phyloP scores from a whole-genome alignment of 2,888 invertebrate species.

The Drosophila atripex region DNA sequence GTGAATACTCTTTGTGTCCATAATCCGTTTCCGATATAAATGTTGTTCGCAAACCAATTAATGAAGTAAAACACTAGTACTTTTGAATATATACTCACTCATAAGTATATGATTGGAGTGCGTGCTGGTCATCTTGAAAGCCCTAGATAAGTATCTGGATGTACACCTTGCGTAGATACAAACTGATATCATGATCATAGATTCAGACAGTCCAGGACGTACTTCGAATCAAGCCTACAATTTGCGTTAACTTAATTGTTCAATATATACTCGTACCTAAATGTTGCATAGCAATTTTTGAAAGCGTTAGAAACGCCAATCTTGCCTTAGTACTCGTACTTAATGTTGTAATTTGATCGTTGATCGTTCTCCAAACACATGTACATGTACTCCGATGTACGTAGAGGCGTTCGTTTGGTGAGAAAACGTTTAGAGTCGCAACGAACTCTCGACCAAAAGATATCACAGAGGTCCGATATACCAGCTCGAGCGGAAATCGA shows the following conservation, averaged over 20 bases:
- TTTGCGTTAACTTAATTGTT: constrained; percentile 56
- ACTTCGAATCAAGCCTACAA: constrained; percentile 19
- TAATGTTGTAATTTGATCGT: constrained; percentile 75
- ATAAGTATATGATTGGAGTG: constrained; percentile 34
- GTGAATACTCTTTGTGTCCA: constrained; percentile 77
- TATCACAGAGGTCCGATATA: constrained; percentile 1
- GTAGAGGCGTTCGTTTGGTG: constrained; percentile 50
- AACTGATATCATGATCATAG: too few relatives aligned
- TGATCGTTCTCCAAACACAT: constrained; percentile 38
- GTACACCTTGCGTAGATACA: too few relatives aligned
- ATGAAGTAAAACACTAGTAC: constrained; percentile 65
- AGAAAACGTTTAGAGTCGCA: constrained; percentile 24
- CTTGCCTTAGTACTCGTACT: constrained; percentile 72
- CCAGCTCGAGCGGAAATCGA: neutral
- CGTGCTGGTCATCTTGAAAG: neutral
- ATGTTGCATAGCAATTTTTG: constrained; percentile 64
- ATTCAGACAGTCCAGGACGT: neutral
- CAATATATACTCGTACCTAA: constrained; percentile 46
- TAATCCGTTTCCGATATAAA: constrained; percentile 77
- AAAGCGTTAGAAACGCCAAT: constrained; percentile 51
- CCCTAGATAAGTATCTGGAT: neutral
- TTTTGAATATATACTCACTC: constrained; percentile 55
- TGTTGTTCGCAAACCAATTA: constrained; percentile 70
- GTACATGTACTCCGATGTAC: constrained; percentile 47
- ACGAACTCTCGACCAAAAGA: constrained; percentile 8